Evolutionary conservation across 2,113 vertebrate genomes (phyloP).

Genomic region (mouse (Mus musculus)): DNA sequence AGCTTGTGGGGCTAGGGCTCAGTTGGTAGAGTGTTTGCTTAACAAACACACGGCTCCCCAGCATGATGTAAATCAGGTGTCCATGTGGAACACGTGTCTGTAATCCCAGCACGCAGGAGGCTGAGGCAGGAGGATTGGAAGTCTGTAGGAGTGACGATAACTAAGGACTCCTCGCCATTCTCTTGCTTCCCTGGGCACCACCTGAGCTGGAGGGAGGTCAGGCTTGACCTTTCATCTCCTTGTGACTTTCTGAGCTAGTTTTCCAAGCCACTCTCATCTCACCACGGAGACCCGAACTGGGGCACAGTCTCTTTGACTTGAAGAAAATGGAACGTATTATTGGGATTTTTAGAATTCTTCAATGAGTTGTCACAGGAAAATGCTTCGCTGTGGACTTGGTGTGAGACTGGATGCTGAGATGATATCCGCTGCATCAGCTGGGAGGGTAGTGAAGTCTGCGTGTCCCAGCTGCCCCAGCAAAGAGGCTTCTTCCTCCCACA

Average conservation of each 20-base stretch:
- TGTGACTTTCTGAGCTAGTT: neutral
- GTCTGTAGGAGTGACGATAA: neutral
- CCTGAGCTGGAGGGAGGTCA: neutral
- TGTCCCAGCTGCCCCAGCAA: neutral
- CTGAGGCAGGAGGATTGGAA: neutral
- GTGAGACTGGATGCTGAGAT: too few relatives aligned
- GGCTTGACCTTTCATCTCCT: neutral
- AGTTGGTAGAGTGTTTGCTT: neutral
- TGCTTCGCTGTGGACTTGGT: neutral
- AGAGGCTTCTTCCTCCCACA: neutral
- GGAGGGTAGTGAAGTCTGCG: neutral
- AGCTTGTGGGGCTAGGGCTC: neutral
- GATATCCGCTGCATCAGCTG: neutral
- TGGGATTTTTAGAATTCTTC: neutral
- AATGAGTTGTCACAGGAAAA: neutral
- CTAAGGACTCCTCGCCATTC: fast-evolving
- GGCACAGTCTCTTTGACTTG: neutral
- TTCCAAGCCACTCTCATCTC: neutral
- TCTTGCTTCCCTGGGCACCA: neutral
- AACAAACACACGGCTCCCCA: neutral
- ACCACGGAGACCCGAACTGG: neutral
- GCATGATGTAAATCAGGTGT: neutral
- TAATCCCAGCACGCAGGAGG: neutral
- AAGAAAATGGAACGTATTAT: neutral
- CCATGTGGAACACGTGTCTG: neutral